phyloP scores from a whole-genome alignment of 2,797 vertebrate species.

The Schizothorax lantsangensis region DNA sequence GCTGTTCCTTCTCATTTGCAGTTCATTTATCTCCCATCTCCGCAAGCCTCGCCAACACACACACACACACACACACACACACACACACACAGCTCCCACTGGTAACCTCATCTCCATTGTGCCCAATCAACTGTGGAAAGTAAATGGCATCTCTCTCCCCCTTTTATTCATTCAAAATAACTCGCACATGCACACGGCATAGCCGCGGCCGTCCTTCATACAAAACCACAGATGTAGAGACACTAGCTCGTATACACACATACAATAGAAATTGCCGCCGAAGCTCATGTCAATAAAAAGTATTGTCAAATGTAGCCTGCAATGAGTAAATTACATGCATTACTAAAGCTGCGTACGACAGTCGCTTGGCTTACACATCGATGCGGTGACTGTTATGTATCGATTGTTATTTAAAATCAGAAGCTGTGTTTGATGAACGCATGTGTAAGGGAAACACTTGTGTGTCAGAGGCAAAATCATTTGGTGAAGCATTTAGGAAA shows the following conservation, averaged over 20 bases:
- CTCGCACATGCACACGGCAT: slow-evolving; percentile 49
- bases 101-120: slow-evolving; percentile 70
- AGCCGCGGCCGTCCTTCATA: slow-evolving; percentile 47
- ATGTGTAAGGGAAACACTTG: slow-evolving; percentile 8
- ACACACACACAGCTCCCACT: slow-evolving; percentile 59
- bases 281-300: slow-evolving; percentile 56
- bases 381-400: slow-evolving; percentile 23
- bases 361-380: slow-evolving; percentile 13
- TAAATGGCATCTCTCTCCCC: slow-evolving; percentile 72
- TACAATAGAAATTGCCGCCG: slow-evolving; percentile 50
- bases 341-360: slow-evolving; percentile 30
- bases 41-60: slow-evolving; percentile 54
- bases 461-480: slow-evolving; percentile 27
- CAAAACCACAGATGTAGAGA: slow-evolving; percentile 48
- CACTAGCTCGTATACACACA: slow-evolving; percentile 37
- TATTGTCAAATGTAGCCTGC: slow-evolving; percentile 50
- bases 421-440: slow-evolving; percentile 15
- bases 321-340: slow-evolving; percentile 45
- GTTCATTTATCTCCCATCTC: slow-evolving; percentile 75
- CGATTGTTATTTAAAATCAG: slow-evolving; percentile 34
- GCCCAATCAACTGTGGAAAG: slow-evolving; percentile 75
- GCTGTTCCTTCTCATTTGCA: slow-evolving; percentile 79
- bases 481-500: slow-evolving; percentile 27
- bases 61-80: slow-evolving; percentile 53
- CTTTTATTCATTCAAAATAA: slow-evolving; percentile 66